Conservation (phyloP, 1,140 invertebrate species). For the Leptinotarsa texana region DNA sequence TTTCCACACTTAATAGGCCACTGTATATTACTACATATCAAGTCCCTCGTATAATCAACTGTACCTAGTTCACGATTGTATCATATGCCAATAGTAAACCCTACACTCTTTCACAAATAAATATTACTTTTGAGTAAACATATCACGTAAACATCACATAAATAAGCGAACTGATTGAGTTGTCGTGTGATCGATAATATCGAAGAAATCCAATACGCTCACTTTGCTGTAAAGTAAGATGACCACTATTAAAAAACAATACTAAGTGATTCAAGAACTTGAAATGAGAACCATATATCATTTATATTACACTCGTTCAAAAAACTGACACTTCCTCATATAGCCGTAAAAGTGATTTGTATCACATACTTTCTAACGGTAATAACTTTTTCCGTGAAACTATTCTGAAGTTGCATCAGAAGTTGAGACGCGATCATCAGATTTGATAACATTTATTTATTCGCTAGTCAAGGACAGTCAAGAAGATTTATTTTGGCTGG, state of each 20-base stretch:
- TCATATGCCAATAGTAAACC: no score
- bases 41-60: no score
- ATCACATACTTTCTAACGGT: constrained; percentile 3
- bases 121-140: no score
- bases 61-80: no score
- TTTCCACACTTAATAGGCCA: no score
- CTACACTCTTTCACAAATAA: no score
- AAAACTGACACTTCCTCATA: constrained; percentile 5
- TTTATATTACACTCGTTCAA: not conserved
- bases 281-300: not conserved
- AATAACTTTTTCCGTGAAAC: not conserved
- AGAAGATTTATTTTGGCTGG: not conserved
- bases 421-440: not conserved
- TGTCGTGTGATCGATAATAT: no score
- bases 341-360: constrained; percentile 6
- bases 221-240: no score
- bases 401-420: not conserved
- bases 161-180: no score
- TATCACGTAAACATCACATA: no score
- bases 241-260: not conserved
- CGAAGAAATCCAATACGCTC: no score
- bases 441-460: not conserved
- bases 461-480: not conserved
- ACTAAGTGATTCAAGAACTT: not conserved
- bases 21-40: no score